Conservation (phyloP, 2,888 invertebrate species). For the Phyllotreta striolata region DNA sequence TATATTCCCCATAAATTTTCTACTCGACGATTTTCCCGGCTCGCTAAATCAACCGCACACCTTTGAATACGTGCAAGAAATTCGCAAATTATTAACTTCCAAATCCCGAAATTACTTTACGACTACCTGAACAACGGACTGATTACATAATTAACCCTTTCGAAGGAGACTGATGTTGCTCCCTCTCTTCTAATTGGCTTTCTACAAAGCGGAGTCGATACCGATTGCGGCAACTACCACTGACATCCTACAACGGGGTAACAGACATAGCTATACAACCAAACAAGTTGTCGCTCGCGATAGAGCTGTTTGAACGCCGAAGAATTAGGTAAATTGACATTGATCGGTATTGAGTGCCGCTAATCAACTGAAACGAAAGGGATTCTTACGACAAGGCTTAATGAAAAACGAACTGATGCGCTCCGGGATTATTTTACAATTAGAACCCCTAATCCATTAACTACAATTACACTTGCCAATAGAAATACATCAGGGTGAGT, state of each 20-base stretch:
- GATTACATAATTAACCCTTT: constrained; percentile 29
- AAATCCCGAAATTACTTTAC: constrained; percentile 26
- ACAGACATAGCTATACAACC: constrained; percentile 1
- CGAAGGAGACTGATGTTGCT: constrained; percentile 19
- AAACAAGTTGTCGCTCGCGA: constrained; percentile 11
- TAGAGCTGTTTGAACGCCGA: constrained; percentile 12
- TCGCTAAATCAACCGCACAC: constrained; percentile 27
- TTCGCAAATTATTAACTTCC: constrained; percentile 30
- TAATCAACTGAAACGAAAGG: not conserved
- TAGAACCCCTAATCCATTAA: too few relatives aligned
- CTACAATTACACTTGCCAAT: too few relatives aligned
- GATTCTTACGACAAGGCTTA: too few relatives aligned
- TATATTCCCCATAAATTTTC: constrained; percentile 24
- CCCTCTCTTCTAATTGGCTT: constrained; percentile 19
- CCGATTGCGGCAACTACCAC: constrained; percentile 21
- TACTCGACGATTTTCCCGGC: constrained; percentile 23
- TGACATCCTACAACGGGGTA: constrained; percentile 20
- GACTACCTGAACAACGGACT: constrained; percentile 27
- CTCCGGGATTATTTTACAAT: too few relatives aligned
- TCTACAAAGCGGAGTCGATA: constrained; percentile 15
- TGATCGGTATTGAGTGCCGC: constrained; percentile 8
- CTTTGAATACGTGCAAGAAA: constrained; percentile 29
- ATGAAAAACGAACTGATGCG: too few relatives aligned
- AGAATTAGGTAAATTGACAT: constrained; percentile 13
- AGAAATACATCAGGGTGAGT: too few relatives aligned